phyloP scores from a whole-genome alignment of 2,113 vertebrate genomes.

The Rissa tridactyla region DNA sequence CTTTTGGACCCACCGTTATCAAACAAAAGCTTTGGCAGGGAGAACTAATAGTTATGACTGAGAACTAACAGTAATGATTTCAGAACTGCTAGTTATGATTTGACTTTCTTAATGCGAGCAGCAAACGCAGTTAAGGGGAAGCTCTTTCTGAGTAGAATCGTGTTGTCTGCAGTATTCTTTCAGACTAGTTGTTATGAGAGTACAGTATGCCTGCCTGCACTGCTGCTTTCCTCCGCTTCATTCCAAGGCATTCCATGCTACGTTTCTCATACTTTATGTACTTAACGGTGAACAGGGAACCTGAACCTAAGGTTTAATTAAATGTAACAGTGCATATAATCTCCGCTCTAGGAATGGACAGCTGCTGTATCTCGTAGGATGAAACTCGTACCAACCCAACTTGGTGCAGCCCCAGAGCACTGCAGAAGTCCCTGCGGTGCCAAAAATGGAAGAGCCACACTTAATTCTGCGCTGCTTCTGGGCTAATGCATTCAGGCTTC shows the following conservation, averaged over 20 bases:
- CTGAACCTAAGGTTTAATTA: neutral
- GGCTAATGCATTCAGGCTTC: neutral
- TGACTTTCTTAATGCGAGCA: neutral
- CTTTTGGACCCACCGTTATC: neutral
- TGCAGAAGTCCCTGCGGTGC: neutral
- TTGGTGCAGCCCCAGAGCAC: neutral
- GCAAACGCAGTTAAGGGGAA: neutral
- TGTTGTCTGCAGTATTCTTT: neutral
- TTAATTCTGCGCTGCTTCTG: neutral
- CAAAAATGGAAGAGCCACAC: neutral
- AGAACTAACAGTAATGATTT: neutral
- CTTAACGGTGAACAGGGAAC: neutral
- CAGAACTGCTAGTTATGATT: neutral
- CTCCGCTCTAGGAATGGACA: neutral
- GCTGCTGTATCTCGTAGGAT: neutral
- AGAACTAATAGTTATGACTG: neutral
- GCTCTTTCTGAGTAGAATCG: neutral
- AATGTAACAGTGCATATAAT: neutral
- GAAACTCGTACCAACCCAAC: neutral
- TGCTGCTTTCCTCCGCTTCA: neutral
- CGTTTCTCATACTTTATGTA: neutral
- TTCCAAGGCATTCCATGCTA: neutral
- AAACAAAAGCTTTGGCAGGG: neutral
- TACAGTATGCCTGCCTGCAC: neutral
- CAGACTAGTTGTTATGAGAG: neutral